These are phyloP conservation scores for Caenorhabditis sinica DNA, from an alignment of 2,888 invertebrate species.

Conservation along the genomic window DNA sequence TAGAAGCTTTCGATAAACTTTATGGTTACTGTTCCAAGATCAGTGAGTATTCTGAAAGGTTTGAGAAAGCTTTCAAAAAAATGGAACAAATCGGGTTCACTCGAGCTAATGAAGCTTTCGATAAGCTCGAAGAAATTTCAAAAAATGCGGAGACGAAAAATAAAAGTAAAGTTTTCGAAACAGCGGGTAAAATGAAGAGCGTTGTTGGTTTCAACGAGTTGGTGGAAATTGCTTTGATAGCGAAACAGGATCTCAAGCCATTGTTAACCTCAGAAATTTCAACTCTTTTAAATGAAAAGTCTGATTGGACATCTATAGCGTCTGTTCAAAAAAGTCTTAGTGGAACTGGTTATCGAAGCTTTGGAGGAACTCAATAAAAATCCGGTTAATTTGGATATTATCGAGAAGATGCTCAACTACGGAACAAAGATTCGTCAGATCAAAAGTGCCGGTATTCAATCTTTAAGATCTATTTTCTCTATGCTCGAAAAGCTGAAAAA, in stretches of 20 bases:
- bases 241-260: not conserved
- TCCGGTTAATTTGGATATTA: not conserved
- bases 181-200: not conserved
- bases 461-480: not conserved
- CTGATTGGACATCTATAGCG: not conserved
- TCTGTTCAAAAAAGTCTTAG: not conserved
- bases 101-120: no score
- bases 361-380: not conserved
- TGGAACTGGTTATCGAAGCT: slow-evolving; percentile 2
- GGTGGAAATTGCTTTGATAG: not conserved
- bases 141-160: not conserved
- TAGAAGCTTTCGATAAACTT: not conserved
- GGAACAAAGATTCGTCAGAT: slow-evolving; percentile 11
- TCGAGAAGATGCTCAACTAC: slow-evolving; percentile 14
- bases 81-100: no score
- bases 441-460: not conserved
- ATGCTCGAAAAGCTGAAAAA: not conserved
- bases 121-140: not conserved
- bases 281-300: not conserved
- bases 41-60: not conserved
- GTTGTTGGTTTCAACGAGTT: not conserved
- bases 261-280: not conserved
- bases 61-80: slow-evolving; percentile 4
- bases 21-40: not conserved
- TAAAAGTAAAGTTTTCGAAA: not conserved